Base-by-base conservation (phyloP, 2,797 vertebrate species). In the Gymnoscopelus microlampas region DNA sequence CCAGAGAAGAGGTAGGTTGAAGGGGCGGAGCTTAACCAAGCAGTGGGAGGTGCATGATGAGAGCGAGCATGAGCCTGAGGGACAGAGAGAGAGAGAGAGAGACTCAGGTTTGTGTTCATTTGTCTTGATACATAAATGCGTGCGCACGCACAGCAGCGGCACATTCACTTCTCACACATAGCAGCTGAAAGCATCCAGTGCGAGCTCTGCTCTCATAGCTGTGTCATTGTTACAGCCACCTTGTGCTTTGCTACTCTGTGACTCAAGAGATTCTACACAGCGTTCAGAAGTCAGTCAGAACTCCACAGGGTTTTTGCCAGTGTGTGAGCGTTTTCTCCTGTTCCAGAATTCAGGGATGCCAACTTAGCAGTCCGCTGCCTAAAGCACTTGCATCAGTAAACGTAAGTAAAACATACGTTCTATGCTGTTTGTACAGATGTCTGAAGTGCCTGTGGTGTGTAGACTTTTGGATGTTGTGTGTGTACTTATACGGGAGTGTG, bases 21-120 rank as follows among this genome's bases (percentile, higher is more conserved):
- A 62, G 63, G 71, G 87, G 88, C 1, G 89, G 86, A 79, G 84
- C 66, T 55, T 71, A 60, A 50, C 75, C 63, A 49, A 13, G 67
- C 11, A 24, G 77, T 48, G 51, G 82, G 81, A 82, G 82, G 74
- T 75, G 80, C 39, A 39, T 39, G 32, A 9, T 39, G 32, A 1
- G 26, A 29, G 26, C 26, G 26, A 29, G 26, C 26, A 29, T 29
- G 26, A 29, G 26, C 26, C 32, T 32, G 32, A 32, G 32, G 32
- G 32, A 29, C 26, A 29, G 68, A 24, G 58, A 71, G 55, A 12
- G 57, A 9, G 62, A 10, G 14, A 58, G 74, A 70, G 39, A 80
- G 65, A 12, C 58, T 26, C 85, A 88, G 87, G 81, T 90, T 81
- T 54, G 73, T 80, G 62, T 63, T 80, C 78, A 66, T 69, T 79